Conservation (phyloP, 2,888 invertebrate species). For the Drosophila quinaria region DNA sequence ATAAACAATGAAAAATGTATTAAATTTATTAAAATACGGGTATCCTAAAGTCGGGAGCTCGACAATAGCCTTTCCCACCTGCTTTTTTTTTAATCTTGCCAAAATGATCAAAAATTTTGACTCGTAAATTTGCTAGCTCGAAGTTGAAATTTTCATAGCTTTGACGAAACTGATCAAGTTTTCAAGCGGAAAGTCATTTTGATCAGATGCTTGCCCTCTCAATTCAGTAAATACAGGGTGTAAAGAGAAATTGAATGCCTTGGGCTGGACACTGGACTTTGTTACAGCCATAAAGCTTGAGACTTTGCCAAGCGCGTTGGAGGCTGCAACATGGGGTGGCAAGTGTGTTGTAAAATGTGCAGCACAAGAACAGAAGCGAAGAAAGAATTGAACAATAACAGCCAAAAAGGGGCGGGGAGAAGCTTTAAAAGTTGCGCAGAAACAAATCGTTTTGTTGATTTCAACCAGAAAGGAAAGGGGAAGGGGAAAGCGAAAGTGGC, state of each 20-base stretch:
- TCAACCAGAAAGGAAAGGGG: background rate
- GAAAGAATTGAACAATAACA: conserved; percentile 9
- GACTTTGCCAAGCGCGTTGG: conserved; percentile 52
- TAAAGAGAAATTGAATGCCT: conserved; percentile 62
- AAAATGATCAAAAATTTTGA: too few species aligned
- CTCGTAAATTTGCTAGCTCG: too few species aligned
- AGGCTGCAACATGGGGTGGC: conserved; percentile 27
- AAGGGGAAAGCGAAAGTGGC: background rate
- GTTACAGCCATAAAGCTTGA: conserved; percentile 54
- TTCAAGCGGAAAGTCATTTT: too few species aligned
- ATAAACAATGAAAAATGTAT: too few species aligned
- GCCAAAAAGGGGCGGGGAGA: conserved; percentile 9
- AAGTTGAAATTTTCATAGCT: too few species aligned
- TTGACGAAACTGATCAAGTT: too few species aligned
- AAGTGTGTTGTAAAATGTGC: conserved; percentile 72
- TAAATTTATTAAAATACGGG: too few species aligned
- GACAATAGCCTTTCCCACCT: too few species aligned
- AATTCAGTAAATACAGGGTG: background rate
- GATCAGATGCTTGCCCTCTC: background rate
- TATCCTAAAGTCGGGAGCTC: too few species aligned
- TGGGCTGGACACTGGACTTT: conserved; percentile 28
- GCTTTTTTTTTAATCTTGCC: too few species aligned
- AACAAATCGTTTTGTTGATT: conserved; percentile 35
- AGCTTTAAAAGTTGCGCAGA: conserved; percentile 45
- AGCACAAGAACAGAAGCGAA: conserved; percentile 33